Conservation (phyloP, 1,140 invertebrate species). For the Sycophaga agraensis region DNA sequence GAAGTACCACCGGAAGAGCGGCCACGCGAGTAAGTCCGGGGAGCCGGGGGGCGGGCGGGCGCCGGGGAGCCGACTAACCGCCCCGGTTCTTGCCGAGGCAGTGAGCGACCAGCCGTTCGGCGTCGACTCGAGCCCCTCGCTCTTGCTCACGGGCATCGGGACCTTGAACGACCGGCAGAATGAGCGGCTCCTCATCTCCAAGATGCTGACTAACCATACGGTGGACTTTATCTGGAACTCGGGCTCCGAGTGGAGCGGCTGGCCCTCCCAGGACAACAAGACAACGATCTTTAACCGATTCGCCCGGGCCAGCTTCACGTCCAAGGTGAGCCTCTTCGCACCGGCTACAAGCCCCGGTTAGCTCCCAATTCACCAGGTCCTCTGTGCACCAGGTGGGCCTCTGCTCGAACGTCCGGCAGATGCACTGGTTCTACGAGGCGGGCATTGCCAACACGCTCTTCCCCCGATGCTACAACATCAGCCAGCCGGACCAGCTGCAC, state of each 20-base stretch:
- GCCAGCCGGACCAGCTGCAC: conserved; percentile 81
- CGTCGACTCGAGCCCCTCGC: conserved; percentile 46
- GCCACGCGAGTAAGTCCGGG: not conserved
- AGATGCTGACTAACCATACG: conserved; percentile 61
- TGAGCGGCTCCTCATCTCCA: conserved; percentile 48
- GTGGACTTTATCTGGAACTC: conserved; percentile 89
- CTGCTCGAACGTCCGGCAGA: conserved; percentile 78
- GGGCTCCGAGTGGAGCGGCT: conserved; percentile 77
- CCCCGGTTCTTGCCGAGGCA: too few relatives aligned
- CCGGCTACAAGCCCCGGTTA: too few relatives aligned
- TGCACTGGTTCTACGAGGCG: conserved; percentile 86
- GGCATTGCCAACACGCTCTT: conserved; percentile 78
- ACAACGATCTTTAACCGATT: conserved; percentile 76
- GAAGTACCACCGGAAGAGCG: conserved; percentile 45
- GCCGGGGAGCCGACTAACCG: too few relatives aligned
- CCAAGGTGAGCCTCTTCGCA: conserved; percentile 84
- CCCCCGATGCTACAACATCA: conserved; percentile 85
- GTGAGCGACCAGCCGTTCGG: conserved; percentile 36
- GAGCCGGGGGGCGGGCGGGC: too few relatives aligned
- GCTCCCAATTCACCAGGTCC: too few relatives aligned
- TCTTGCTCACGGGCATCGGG: conserved; percentile 46
- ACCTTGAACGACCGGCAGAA: conserved; percentile 46
- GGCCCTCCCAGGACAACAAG: conserved; percentile 63
- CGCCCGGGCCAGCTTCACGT: conserved; percentile 81
- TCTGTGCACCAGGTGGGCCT: conserved; percentile 63